Evolutionary conservation across 2,797 vertebrate species (phyloP), one percentile per base, ranked within the genome.

Genomic region (Coracias cyanogaster): DNA sequence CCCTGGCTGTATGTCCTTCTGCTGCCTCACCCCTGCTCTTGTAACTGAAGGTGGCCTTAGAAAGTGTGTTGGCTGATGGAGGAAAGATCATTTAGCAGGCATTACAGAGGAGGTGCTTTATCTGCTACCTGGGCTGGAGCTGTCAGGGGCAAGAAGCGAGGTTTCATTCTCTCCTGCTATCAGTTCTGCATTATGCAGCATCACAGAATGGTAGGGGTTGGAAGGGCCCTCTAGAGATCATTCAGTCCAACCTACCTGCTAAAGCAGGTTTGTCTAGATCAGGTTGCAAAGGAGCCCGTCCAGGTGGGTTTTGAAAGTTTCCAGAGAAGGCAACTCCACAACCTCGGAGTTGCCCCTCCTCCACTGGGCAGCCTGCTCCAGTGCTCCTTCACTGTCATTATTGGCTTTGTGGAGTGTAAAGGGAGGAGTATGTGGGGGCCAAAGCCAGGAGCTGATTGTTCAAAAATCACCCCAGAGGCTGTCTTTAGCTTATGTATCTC

Each of bases 361-460:
- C n/a, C n/a, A n/a, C n/a, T n/a, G n/a, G 61, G 12, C 28, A 64
- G 28, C 61, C 39, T 64, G 39, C 29, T 43, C 19, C 39, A 43
- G 28, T 43, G 39, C 61, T 64, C 39, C 29, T 12, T 43, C 28
- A 64, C 29, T 28, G 19, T 43, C 61, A 43, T 33, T 52, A 4
- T n/a, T 45, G 15, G 20, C 14, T 65, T 14, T 8, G 10, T 35
- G 58, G 20, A 82, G 6, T 10, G 21, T 52, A 64, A 95, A 11
- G 0, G 3, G 10, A 52, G 24, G 48, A 61, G 18, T 41, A 46
- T 0, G 1, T 41, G 20, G 3, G n/a, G 31, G 5, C 18, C 55
- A 49, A 15, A 69, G 46, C 15, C 7, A 29, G 72, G 49, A 86
- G 37, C 26, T 90, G 45, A 43, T 33, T 61, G 37, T 29, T 65